phyloP scores from a whole-genome alignment of 92 coral and sea anemone species.

The Metridium senile region DNA sequence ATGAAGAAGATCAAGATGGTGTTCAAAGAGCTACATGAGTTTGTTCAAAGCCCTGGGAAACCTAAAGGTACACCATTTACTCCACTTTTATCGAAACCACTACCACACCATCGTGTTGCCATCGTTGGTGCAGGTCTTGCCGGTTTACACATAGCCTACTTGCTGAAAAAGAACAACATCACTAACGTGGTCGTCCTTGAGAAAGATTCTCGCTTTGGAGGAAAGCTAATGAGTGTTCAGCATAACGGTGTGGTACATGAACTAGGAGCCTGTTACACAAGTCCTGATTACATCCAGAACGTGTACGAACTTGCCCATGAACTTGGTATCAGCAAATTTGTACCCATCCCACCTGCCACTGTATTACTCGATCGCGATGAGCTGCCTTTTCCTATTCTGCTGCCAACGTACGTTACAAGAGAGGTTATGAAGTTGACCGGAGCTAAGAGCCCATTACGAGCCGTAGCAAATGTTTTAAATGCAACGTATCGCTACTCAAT shows the following conservation, averaged over 20 bases:
- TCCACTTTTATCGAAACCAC: slow-evolving; percentile 10
- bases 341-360: not conserved
- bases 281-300: not conserved
- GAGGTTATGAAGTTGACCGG: slow-evolving; percentile 33
- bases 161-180: slow-evolving; percentile 10
- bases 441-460: not conserved
- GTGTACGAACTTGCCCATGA: slow-evolving; percentile 13
- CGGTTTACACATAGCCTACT: slow-evolving; percentile 12
- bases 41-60: not conserved
- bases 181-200: slow-evolving; percentile 15
- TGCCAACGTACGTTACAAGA: not conserved
- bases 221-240: slow-evolving; percentile 8
- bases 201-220: slow-evolving; percentile 20
- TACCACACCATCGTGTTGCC: not conserved
- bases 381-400: not conserved
- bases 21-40: not conserved
- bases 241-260: slow-evolving; percentile 11
- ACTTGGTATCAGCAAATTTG: not conserved
- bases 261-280: slow-evolving; percentile 17
- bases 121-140: slow-evolving; percentile 25
- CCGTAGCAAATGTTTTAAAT: not conserved
- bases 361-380: slow-evolving; percentile 4
- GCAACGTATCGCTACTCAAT: slow-evolving; percentile 32
- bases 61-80: slow-evolving; percentile 8
- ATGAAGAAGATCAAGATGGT: not conserved